phyloP scores from a whole-genome alignment of 1,140 invertebrate species.

The Dendrolimus kikuchii region DNA sequence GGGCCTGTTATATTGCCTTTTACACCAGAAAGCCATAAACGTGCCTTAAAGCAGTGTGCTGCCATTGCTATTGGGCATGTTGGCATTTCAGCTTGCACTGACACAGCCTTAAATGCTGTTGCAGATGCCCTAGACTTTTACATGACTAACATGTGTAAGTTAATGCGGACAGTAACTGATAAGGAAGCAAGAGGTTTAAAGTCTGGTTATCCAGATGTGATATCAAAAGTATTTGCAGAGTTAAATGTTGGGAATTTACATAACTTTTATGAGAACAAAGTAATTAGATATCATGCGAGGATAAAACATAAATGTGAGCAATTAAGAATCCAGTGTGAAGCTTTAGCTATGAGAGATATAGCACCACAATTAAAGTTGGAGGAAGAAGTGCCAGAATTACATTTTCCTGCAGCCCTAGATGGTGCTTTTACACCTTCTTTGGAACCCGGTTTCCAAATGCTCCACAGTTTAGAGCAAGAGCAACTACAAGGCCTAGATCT shows the following conservation, averaged over 20 bases:
- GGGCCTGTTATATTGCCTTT: conserved; percentile 53
- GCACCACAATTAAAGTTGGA: conserved; percentile 55
- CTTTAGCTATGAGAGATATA: conserved; percentile 45
- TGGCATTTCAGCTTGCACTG: conserved; percentile 47
- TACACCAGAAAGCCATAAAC: conserved; percentile 57
- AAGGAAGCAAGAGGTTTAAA: conserved; percentile 55
- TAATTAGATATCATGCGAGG: conserved; percentile 54
- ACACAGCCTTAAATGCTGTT: conserved; percentile 53
- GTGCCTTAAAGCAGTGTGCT: conserved; percentile 59
- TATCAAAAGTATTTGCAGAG: conserved; percentile 65
- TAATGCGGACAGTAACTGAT: conserved; percentile 58
- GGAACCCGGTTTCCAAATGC: conserved; percentile 68
- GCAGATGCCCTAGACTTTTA: conserved; percentile 61
- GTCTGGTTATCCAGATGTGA: conserved; percentile 61
- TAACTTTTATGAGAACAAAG: conserved; percentile 56
- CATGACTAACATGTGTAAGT: conserved; percentile 59
- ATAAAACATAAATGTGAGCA: conserved; percentile 49
- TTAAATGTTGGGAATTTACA: conserved; percentile 61
- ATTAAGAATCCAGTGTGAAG: conserved; percentile 44
- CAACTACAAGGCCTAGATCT: conserved; percentile 59
- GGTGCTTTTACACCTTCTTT: conserved; percentile 62
- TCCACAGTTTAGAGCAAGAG: conserved; percentile 64
- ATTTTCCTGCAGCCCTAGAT: conserved; percentile 65
- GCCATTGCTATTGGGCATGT: conserved; percentile 61
- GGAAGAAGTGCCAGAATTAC: conserved; percentile 65